Conservation (phyloP, 2,888 invertebrate genomes). For the Zaprionus bogoriensis region DNA sequence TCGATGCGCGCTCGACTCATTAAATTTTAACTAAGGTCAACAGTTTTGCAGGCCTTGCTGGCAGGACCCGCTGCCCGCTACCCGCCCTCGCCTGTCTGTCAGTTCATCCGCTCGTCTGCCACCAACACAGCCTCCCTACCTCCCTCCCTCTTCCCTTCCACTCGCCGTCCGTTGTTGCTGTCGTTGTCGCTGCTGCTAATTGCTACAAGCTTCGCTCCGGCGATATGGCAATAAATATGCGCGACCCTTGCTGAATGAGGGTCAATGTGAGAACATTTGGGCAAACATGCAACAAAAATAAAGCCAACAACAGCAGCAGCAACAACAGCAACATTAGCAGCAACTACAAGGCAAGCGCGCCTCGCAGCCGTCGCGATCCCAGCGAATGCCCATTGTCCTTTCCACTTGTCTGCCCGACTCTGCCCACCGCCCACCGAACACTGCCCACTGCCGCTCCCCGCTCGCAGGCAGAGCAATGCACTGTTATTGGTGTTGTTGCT, state of each 20-base stretch:
- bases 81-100: background rate
- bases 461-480: constrained; percentile 18
- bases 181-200: constrained; percentile 47
- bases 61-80: background rate
- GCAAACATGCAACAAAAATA: constrained; percentile 35
- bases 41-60: constrained; percentile 16
- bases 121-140: too few species aligned
- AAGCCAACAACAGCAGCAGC: background rate
- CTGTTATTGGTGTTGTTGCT: background rate
- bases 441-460: too few species aligned
- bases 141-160: background rate
- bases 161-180: constrained; percentile 3
- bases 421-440: too few species aligned
- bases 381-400: constrained; percentile 7
- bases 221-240: constrained; percentile 46
- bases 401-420: background rate
- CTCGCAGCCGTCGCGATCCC: constrained; percentile 10
- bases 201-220: constrained; percentile 46
- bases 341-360: background rate
- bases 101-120: background rate
- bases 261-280: constrained; percentile 65
- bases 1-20: constrained; percentile 39
- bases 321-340: background rate
- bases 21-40: constrained; percentile 66
- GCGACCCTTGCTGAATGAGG: constrained; percentile 44